Percentiles rank a stretch among this genome's conserved stretches.
Conservation (phyloP, 2,113 vertebrate genomes). For the Lamprotornis superbus region DNA sequence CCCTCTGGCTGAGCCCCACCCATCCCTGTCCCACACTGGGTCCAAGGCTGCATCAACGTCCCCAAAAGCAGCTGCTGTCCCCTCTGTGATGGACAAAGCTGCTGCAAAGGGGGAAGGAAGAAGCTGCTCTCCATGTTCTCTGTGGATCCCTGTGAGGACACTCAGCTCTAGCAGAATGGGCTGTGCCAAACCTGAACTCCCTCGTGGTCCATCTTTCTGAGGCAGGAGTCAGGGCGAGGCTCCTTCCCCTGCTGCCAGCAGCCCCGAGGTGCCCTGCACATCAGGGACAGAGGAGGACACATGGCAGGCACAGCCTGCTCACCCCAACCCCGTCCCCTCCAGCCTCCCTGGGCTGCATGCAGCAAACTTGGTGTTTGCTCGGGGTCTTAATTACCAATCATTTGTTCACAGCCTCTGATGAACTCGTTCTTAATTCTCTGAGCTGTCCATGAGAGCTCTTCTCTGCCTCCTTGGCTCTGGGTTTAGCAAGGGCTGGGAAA, state of each 20-base stretch:
- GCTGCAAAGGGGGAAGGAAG: neutral
- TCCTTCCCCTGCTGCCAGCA: neutral
- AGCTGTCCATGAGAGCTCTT: neutral
- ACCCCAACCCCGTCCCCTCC: accelerated
- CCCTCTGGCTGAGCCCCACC: accelerated
- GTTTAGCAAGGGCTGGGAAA: neutral
- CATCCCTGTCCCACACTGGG: neutral
- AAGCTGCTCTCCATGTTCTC: neutral
- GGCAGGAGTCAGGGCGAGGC: neutral
- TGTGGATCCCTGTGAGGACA: neutral
- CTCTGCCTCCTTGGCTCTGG: neutral
- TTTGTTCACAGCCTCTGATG: slow-evolving; percentile 3
- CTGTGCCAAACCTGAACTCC: neutral
- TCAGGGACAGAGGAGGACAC: neutral
- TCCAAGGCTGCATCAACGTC: accelerated
- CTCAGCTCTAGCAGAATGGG: neutral
- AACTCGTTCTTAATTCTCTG: neutral
- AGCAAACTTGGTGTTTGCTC: neutral
- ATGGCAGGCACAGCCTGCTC: neutral
- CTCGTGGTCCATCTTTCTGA: accelerated
- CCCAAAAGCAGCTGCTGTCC: neutral
- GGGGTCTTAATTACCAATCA: neutral
- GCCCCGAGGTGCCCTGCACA: neutral
- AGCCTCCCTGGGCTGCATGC: neutral
- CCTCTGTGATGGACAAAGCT: neutral